Percentiles rank a stretch among this genome's conserved stretches.
These are phyloP conservation scores for Caenorhabditis angaria DNA, from an alignment of 2,888 invertebrate genomes.

Conservation along the genomic window DNA sequence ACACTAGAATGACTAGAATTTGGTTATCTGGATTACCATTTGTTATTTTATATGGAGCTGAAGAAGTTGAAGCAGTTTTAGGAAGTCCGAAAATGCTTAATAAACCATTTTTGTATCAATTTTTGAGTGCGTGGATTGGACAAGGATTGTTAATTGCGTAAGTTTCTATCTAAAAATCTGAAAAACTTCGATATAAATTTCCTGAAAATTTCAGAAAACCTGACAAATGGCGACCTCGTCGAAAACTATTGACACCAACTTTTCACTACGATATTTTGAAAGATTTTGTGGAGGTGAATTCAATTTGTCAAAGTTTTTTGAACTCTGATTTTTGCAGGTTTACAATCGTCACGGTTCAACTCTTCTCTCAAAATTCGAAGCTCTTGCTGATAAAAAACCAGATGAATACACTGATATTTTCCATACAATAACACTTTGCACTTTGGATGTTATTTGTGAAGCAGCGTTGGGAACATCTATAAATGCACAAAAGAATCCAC, in stretches of 20 bases:
- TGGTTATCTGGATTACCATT: constrained; percentile 70
- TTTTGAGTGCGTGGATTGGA: constrained; percentile 76
- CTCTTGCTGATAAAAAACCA: constrained; percentile 39
- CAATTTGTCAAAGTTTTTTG: neutral
- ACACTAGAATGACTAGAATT: constrained; percentile 61
- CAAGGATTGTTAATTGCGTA: constrained; percentile 75
- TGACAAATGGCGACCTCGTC: constrained; percentile 74
- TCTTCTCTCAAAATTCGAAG: constrained; percentile 65
- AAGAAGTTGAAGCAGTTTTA: constrained; percentile 71
- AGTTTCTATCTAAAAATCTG: constrained; percentile 3
- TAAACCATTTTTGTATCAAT: constrained; percentile 74
- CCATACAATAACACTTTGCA: constrained; percentile 73
- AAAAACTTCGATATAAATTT: neutral
- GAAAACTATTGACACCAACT: constrained; percentile 74
- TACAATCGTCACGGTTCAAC: constrained; percentile 74
- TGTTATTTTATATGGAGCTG: constrained; percentile 71
- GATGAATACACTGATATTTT: constrained; percentile 56
- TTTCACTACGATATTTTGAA: constrained; percentile 75
- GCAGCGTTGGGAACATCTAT: constrained; percentile 67
- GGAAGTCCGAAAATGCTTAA: constrained; percentile 72
- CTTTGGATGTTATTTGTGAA: constrained; percentile 75
- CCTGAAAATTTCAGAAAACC: constrained; percentile 65
- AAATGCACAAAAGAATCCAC: constrained; percentile 65
- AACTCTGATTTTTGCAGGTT: constrained; percentile 56
- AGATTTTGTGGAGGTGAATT: constrained; percentile 73